Conservation (phyloP, 2,888 invertebrate genomes). For the Patella ulyssiponensis region DNA sequence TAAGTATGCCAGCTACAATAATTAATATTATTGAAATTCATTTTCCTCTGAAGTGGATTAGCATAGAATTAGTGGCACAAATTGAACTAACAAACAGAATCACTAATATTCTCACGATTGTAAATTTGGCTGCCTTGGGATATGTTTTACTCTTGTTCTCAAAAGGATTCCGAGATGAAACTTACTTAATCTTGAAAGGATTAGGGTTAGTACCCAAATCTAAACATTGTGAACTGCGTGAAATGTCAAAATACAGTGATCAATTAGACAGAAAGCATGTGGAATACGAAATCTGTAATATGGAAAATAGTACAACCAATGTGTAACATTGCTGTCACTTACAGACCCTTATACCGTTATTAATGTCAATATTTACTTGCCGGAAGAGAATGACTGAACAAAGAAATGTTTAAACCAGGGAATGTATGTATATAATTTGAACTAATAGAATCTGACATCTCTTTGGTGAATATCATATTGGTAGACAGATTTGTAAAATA, state of each 20-base stretch:
- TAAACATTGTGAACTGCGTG: conserved; percentile 42
- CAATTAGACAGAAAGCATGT: conserved; percentile 30
- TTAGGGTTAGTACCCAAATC: conserved; percentile 31
- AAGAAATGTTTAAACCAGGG: neutral
- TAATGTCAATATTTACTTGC: too few relatives aligned
- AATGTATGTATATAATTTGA: neutral
- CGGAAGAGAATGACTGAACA: neutral
- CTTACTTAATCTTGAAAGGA: conserved; percentile 27
- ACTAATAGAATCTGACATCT: too few relatives aligned
- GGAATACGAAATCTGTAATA: conserved; percentile 41
- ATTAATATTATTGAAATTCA: conserved; percentile 44
- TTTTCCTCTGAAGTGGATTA: conserved; percentile 35
- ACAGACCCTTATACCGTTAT: too few relatives aligned
- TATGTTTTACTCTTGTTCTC: conserved; percentile 36
- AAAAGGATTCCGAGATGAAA: conserved; percentile 31
- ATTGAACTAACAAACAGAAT: conserved; percentile 42
- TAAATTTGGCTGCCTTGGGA: conserved; percentile 39
- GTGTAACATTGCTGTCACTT: too few relatives aligned
- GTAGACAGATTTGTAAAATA: too few relatives aligned
- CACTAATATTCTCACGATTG: conserved; percentile 35
- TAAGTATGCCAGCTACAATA: conserved; percentile 42
- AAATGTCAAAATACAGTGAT: conserved; percentile 23
- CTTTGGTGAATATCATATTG: too few relatives aligned
- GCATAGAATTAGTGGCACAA: conserved; percentile 33
- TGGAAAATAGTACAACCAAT: conserved; percentile 27